Evolutionary conservation across 2,888 invertebrate species (phyloP).

Genomic region (Trichopoda pennipes): DNA sequence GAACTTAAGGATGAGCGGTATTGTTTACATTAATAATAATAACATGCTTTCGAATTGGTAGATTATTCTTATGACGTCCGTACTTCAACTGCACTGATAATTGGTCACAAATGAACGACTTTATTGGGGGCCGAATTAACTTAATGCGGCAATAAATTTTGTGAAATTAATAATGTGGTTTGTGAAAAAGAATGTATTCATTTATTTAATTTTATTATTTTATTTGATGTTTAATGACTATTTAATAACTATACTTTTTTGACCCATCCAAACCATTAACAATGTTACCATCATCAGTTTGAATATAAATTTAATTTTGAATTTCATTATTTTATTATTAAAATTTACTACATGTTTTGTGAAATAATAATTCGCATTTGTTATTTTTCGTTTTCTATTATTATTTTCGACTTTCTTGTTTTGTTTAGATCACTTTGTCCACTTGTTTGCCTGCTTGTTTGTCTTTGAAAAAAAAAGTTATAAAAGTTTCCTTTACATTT

Average conservation of each 20-base stretch:
- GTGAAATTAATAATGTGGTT: no score
- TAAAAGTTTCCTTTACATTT: slow-evolving; percentile 46
- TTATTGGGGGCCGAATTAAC: no score
- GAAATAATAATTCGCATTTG: slow-evolving; percentile 58
- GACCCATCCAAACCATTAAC: background rate
- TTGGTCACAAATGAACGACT: no score
- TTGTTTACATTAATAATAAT: no score
- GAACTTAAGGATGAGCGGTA: no score
- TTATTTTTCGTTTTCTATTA: slow-evolving; percentile 47
- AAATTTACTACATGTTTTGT: slow-evolving; percentile 48
- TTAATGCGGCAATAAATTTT: no score
- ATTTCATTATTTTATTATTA: slow-evolving; percentile 32
- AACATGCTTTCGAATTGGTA: no score
- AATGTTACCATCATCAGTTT: slow-evolving; percentile 22
- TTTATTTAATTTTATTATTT: no score
- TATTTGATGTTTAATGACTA: no score
- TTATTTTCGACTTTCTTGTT: slow-evolving; percentile 25
- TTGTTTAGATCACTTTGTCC: slow-evolving; percentile 43
- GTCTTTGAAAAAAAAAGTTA: slow-evolving; percentile 51
- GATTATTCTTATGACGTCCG: no score
- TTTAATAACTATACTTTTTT: background rate
- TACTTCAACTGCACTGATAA: no score
- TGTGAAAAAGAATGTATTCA: no score
- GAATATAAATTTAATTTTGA: slow-evolving; percentile 32
- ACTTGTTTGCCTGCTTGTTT: slow-evolving; percentile 16